Evolutionary conservation across 2,888 invertebrate species (phyloP).

Genomic region (Chorisops tibialis): DNA sequence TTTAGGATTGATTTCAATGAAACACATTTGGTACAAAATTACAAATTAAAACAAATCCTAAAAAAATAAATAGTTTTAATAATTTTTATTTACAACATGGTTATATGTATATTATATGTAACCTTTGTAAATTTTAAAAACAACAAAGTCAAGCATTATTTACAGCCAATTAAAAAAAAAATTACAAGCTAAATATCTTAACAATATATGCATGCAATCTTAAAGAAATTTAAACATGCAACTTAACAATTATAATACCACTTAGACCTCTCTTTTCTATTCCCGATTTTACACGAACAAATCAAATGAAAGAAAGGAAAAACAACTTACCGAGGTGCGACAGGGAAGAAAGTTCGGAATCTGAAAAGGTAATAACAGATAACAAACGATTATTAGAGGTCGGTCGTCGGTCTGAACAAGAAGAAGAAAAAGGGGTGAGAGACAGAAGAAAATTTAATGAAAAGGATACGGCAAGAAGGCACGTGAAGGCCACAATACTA

Average conservation of each 20-base stretch:
- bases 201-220: neutral
- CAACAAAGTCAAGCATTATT: conserved; percentile 2
- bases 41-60: too few relatives aligned
- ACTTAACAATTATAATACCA: neutral
- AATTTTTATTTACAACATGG: too few relatives aligned
- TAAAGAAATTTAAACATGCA: neutral
- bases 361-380: conserved; percentile 36
- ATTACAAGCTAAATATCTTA: too few relatives aligned
- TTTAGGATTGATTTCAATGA: too few relatives aligned
- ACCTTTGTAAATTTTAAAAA: too few relatives aligned
- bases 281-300: too few relatives aligned
- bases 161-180: neutral
- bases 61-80: too few relatives aligned
- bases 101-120: too few relatives aligned
- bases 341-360: conserved; percentile 41
- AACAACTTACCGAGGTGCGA: conserved; percentile 42
- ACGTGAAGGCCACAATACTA: neutral
- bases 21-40: too few relatives aligned
- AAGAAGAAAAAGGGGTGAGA: neutral
- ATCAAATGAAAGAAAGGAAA: conserved; percentile 28
- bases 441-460: neutral
- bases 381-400: too few relatives aligned
- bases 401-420: neutral
- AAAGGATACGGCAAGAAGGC: neutral
- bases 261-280: neutral